Percentiles rank a stretch among this genome's conserved stretches.
Conservation (phyloP, 2,113 vertebrate genomes). For the Phyllopteryx taeniolatus region DNA sequence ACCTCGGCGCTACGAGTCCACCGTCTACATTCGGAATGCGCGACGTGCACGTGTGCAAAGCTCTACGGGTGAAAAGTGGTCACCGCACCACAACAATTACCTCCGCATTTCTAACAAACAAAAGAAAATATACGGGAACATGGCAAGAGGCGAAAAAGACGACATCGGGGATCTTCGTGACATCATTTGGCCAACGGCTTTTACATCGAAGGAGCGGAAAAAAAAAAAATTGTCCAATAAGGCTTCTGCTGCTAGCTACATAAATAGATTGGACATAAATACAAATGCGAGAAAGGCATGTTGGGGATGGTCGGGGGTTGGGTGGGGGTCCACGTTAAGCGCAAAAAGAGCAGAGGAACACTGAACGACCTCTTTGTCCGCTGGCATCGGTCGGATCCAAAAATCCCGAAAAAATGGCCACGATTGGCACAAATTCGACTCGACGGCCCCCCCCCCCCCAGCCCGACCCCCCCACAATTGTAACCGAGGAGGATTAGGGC, state of each 20-base stretch:
- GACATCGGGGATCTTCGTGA: too few species aligned
- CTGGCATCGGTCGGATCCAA: background rate
- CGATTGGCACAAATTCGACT: background rate
- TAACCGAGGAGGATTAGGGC: background rate
- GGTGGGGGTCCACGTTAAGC: background rate
- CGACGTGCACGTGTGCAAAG: background rate
- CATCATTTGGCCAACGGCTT: too few species aligned
- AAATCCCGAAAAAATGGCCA: background rate
- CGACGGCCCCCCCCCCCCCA: too few species aligned
- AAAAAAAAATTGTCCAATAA: too few species aligned
- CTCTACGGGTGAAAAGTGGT: background rate
- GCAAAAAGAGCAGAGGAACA: background rate
- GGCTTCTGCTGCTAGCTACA: background rate
- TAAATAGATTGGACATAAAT: background rate
- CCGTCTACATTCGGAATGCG: background rate
- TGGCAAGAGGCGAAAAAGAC: too few species aligned
- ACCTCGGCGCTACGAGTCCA: background rate
- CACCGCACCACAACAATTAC: background rate
- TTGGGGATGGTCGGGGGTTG: background rate
- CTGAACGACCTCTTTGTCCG: background rate
- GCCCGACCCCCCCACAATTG: background rate
- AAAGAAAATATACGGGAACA: background rate
- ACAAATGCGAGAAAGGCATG: background rate
- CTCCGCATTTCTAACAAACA: background rate
- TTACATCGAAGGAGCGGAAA: too few species aligned